Evolutionary conservation across 2,113 vertebrate species (phyloP).

Genomic region (Serinus canaria): DNA sequence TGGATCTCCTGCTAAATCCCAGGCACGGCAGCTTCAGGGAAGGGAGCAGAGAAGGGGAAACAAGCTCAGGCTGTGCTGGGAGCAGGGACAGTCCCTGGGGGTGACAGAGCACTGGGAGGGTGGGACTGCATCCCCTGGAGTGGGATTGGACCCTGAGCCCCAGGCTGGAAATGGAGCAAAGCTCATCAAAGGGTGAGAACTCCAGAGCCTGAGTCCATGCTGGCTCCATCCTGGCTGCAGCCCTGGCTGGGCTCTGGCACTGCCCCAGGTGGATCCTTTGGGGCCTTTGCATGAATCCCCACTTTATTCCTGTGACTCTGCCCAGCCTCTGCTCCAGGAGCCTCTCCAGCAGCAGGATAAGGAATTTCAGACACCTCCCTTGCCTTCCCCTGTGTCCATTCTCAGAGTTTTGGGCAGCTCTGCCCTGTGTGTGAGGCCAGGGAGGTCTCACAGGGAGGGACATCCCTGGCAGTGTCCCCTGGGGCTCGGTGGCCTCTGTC

Average conservation of each 20-base stretch:
- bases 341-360: too few species aligned
- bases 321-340: too few species aligned
- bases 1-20: background rate
- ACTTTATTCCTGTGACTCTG: too few species aligned
- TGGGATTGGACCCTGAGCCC: too few species aligned
- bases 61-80: background rate
- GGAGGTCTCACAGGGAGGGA: background rate
- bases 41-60: background rate
- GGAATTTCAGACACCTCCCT: background rate
- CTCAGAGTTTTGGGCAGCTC: background rate
- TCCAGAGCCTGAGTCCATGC: too few species aligned
- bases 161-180: too few species aligned
- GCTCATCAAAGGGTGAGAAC: too few species aligned
- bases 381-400: background rate
- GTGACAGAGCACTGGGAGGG: background rate
- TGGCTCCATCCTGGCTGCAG: too few species aligned
- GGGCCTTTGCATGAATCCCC: too few species aligned
- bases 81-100: background rate
- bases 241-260: too few species aligned
- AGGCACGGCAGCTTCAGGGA: background rate
- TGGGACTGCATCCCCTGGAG: too few species aligned
- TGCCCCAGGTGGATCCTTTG: too few species aligned
- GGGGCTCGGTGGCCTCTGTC: background rate
- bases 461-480: background rate
- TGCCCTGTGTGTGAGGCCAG: background rate